Conservation (phyloP, 2,113 vertebrate species). For the Apteryx owenii region DNA sequence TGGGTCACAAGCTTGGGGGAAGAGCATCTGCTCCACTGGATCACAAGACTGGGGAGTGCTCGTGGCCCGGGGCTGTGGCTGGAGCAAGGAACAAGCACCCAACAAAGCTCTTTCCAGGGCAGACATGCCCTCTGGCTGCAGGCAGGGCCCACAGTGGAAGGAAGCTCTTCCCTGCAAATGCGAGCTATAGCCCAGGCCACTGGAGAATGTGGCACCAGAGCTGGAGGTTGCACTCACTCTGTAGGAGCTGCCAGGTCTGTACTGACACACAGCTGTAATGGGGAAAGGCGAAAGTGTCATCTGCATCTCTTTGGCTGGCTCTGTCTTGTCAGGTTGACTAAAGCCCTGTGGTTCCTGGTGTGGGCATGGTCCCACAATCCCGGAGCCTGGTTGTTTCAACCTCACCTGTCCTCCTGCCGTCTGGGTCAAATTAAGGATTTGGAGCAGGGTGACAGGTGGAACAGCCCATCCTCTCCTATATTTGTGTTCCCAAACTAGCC, state of each 20-base stretch:
- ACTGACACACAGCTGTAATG: not conserved
- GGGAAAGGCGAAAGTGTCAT: not conserved
- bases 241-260: not conserved
- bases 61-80: not conserved
- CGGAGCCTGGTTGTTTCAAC: not conserved
- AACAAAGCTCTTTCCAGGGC: not conserved
- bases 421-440: not conserved
- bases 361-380: not conserved
- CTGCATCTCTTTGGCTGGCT: fast-evolving
- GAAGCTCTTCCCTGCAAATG: not conserved
- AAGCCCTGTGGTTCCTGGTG: not conserved
- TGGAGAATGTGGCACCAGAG: not conserved
- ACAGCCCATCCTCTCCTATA: not conserved
- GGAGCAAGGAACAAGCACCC: not conserved
- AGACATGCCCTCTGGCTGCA: not conserved
- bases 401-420: not conserved
- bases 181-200: not conserved
- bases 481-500: not conserved
- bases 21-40: not conserved
- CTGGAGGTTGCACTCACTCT: not conserved
- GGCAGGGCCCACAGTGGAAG: not conserved
- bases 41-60: not conserved
- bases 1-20: not conserved
- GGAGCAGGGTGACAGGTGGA: not conserved
- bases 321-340: not conserved